These are phyloP conservation scores for Bubo scandiacus DNA, from an alignment of 2,113 vertebrate species.

Conservation along the genomic window DNA sequence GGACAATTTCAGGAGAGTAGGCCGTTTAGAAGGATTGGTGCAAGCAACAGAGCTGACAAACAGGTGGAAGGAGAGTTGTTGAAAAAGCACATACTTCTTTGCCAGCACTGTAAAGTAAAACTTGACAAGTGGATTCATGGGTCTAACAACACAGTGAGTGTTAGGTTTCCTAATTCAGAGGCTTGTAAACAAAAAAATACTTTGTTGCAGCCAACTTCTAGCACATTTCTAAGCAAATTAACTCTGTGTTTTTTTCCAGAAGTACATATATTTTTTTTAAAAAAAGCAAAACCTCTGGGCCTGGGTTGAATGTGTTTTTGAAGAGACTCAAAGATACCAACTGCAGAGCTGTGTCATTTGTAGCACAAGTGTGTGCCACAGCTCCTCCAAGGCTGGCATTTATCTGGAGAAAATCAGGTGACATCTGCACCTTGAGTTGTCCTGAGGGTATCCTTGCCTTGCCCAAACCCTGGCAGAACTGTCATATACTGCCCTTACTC, in stretches of 20 bases:
- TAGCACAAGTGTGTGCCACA: background rate
- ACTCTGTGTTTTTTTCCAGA: background rate
- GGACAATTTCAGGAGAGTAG: background rate
- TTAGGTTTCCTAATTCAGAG: background rate
- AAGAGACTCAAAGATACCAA: background rate
- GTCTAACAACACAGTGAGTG: background rate
- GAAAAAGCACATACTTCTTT: background rate
- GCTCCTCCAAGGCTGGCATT: background rate
- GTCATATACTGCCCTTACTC: fast-evolving
- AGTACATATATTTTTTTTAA: background rate
- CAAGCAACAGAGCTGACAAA: background rate
- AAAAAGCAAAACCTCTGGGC: background rate
- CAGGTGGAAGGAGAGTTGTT: background rate
- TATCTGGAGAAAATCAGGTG: background rate
- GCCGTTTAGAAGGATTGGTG: background rate
- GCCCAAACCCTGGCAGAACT: background rate
- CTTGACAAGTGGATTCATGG: background rate
- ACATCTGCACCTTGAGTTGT: background rate
- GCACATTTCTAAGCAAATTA: background rate
- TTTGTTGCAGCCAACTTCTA: background rate
- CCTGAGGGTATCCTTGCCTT: background rate
- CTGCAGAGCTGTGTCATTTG: background rate
- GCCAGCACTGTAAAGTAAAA: background rate
- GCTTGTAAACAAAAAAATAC: background rate
- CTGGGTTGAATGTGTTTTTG: background rate